Percentiles rank a stretch among this genome's conserved stretches.
phyloP scores from a whole-genome alignment of 2,113 vertebrate genomes.

The Aldabrachelys gigantea region DNA sequence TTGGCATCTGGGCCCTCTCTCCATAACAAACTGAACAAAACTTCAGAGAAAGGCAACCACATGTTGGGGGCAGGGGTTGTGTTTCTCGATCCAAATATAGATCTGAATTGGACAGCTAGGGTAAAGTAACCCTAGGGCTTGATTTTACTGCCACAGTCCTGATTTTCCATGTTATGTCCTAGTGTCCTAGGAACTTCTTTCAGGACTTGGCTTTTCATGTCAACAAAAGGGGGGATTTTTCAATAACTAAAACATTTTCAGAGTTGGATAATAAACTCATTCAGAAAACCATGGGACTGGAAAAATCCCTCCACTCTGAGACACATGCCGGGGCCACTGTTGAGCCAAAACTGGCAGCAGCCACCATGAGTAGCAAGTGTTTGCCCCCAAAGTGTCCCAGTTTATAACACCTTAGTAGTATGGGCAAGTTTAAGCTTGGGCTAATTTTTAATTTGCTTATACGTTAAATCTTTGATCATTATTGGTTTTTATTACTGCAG shows the following conservation, averaged over 20 bases:
- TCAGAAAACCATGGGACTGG: neutral
- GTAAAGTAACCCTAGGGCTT: neutral
- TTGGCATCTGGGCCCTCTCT: neutral
- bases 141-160: neutral
- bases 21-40: neutral
- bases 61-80: no score
- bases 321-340: neutral
- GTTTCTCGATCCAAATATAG: neutral
- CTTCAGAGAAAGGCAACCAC: neutral
- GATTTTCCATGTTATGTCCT: neutral
- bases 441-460: neutral
- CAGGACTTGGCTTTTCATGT: neutral
- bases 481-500: neutral
- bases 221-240: neutral
- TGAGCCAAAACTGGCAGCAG: neutral
- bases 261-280: constrained; percentile 2
- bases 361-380: neutral
- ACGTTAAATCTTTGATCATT: rapidly evolving
- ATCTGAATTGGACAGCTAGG: neutral
- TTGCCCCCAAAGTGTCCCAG: neutral
- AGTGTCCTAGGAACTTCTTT: neutral
- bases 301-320: constrained; percentile 13
- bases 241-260: neutral
- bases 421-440: neutral
- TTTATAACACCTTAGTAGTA: neutral